Evolutionary conservation across 2,888 invertebrate genomes (phyloP), one percentile per base, ranked within the genome.

Genomic region (Orthonychiurus folsomi): DNA sequence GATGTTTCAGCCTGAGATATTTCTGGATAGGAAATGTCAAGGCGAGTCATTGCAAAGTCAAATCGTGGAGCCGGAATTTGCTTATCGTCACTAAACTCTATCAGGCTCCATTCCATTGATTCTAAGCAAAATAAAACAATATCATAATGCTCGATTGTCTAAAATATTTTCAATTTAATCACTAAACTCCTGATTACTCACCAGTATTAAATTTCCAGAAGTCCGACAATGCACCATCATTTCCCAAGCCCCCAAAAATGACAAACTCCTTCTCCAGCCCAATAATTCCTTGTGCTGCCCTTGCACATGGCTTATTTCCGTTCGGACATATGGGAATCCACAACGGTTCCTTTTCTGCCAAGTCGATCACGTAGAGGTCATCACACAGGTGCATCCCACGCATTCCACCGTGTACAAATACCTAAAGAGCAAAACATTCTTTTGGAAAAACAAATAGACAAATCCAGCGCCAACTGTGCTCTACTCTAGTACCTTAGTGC

Each of bases 211-310:
- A 66, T 25, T 56, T 61, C 69, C 69, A 69, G 50, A 68, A 48
- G 61, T 69, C 69, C 50, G 63, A 64, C 9, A 61, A 48, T 20
- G 63, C 58, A 50, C 68, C 69, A 5, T 59, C 60, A 47, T 64
- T 58, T n/a, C 65, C 65, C 12, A 69, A 50, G 18, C 69, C 69
- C 2, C 69, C 69, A 57, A 68, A 68, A 26, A 66, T 62, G 48
- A 65, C 65, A 25, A 69, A 25, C n/a, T 63, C 48, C 20, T 26
- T n/a, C 2, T 60, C 64, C 21, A n/a, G 50, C 55, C 54, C 53
- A 1, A 62, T 62, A 2, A 68, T 24, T 18, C 66, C 66, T 58
- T 69, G 69, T 23, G 69, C 69, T 23, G 69, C 69, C 55, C 69
- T 50, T 1, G 59, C 64, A 9, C n/a, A 2, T 1, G 69, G 69